Evolutionary conservation across 2,888 invertebrate genomes (phyloP), one percentile per base, ranked within the genome.

Genomic region (Ochropleura plecta): DNA sequence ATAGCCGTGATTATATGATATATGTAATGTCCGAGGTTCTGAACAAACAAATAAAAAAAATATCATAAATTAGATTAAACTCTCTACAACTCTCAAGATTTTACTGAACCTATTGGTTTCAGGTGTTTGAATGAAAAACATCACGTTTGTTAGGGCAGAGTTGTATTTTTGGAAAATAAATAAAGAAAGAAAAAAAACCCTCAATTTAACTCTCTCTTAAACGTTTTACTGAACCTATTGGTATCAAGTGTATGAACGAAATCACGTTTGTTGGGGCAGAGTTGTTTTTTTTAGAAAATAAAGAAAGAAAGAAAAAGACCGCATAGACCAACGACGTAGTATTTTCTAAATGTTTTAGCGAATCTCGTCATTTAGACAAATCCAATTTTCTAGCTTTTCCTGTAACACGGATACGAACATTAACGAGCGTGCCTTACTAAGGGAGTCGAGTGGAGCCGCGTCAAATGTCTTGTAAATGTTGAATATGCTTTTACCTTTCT

Each of bases 391-490:
- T 0, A n/a, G 8, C 8, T 8, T 53, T 57, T 4, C 2, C 57
- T 12, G 65, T 5, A 62, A 78, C 82, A 59, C 5, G 57, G 74
- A 63, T 18, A 8, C 79, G 78, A 86, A 83, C 86, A 88, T 90
- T 89, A 89, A 88, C 81, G 86, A 85, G 55, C 65, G 40, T 30
- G 62, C 46, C 59, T 73, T 66, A 53, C 76, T 69, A 66, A 70
- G 79, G 81, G 75, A 82, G 83, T 79, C 81, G 68, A 65, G 74
- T 66, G 48, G 70, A 74, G 53, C 70, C 79, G 69, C 46, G 75
- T 78, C 79, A 80, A 85, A 86, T 81, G 63, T 81, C 84, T 81
- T 74, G 78, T 86, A 70, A 76, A 81, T 79, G 81, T 75, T 78
- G 69, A 73, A 81, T 69, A 75, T 55, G 64, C 65, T 76, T 83